Evolutionary conservation across 2,797 vertebrate genomes (phyloP), one percentile per base, ranked within the genome.

Genomic region (Betta splendens): DNA sequence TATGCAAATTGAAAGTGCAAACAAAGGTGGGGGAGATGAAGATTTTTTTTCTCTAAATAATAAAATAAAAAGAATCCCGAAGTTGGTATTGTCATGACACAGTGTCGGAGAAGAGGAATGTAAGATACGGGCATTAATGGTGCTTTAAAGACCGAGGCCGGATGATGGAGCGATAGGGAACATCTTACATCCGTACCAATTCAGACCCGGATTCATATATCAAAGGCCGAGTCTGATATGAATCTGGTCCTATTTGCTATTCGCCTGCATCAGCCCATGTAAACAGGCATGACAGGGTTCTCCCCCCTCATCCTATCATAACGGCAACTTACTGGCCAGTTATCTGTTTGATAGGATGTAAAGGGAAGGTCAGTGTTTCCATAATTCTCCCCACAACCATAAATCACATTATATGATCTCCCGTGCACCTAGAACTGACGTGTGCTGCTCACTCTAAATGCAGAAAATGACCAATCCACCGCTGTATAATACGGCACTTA

Each of bases 1-100:
- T 88, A 92, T 92, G 91, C 86, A 87, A 91, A 92, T 92, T 36
- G 52, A 47, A 83, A 87, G 85, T 87, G 82, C 89, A 89, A 91
- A 92, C 85, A 91, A 91, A 92, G 88, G 87, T 91, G 82, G 83
- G 64, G 65, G 80, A 85, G 75, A 87, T 87, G 77, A 82, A 83
- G 79, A 65, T 50, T 60, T 61, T 56, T 56, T 52, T 40, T 44
- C 21, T 12, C 33, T 48, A 69, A 23, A 72, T 55, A 64, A 46
- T 54, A 56, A 54, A 37, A 39, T 12, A 51, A 57, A 55, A 56
- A 67, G 69, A 65, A 5, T 26, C 60, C 64, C 47, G 31, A 64
- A 71, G 77, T 82, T 70, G 73, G 67, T 80, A 75, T 80, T 79
- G 77, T 87, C 69, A 63, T 77, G 77, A 77, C 77, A 75, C 72